Conservation (phyloP, 2,888 invertebrate species). For the Lasioglossum lativentre region DNA sequence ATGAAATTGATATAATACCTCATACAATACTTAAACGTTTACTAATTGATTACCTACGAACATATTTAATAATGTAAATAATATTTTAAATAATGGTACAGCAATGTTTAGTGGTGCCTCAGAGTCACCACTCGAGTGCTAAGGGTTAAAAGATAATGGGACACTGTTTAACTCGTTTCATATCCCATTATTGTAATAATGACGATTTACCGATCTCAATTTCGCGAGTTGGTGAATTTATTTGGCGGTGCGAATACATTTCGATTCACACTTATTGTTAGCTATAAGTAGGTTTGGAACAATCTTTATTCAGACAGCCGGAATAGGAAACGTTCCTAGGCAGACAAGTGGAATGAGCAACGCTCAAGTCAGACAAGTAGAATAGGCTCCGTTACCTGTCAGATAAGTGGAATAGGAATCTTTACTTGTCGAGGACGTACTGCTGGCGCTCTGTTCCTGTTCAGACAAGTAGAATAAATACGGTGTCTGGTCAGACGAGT, state of each 20-base stretch:
- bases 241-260: too few relatives aligned
- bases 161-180: too few relatives aligned
- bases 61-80: too few relatives aligned
- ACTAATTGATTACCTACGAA: too few relatives aligned
- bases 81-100: too few relatives aligned
- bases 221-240: too few relatives aligned
- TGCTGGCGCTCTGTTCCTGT: background rate
- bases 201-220: too few relatives aligned
- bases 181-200: too few relatives aligned
- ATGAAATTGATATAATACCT: too few relatives aligned
- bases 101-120: too few relatives aligned
- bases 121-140: too few relatives aligned
- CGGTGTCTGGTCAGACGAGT: background rate
- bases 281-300: background rate
- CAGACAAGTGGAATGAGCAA: conserved; percentile 22
- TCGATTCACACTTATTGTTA: background rate
- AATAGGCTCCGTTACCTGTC: conserved; percentile 8
- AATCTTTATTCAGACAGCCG: conserved; percentile 1
- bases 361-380: conserved; percentile 14
- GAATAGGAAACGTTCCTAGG: conserved; percentile 5
- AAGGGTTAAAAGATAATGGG: background rate
- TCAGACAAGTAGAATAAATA: conserved; percentile 20
- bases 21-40: too few relatives aligned
- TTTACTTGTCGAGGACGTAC: conserved; percentile 7
- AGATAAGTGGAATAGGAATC: conserved; percentile 10